These are phyloP conservation scores for Dicaeum eximium DNA, from an alignment of 2,113 vertebrate genomes.

Conservation along the genomic window DNA sequence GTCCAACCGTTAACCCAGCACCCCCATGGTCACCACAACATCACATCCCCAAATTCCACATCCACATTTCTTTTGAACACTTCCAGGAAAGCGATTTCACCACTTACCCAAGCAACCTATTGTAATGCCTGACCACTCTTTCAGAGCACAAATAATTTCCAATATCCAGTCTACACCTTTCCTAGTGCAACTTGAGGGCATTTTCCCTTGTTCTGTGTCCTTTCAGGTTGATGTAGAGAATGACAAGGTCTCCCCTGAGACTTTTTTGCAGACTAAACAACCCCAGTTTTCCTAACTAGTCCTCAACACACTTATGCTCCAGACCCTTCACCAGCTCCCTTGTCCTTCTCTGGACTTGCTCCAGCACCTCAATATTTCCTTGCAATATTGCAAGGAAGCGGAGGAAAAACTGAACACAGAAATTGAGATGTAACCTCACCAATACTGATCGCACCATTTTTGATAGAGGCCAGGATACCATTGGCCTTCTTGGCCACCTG, in stretches of 20 bases:
- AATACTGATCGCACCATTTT: neutral
- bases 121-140: neutral
- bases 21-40: no score
- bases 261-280: neutral
- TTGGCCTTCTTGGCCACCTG: neutral
- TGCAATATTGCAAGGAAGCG: neutral
- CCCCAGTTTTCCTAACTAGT: neutral
- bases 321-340: neutral
- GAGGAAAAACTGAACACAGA: neutral
- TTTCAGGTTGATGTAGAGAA: neutral
- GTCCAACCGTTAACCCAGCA: neutral
- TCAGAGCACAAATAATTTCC: neutral
- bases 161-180: neutral
- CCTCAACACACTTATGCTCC: neutral
- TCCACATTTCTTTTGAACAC: neutral
- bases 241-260: neutral
- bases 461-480: neutral
- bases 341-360: neutral
- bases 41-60: no score
- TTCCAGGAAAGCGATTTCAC: neutral
- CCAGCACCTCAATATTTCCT: neutral
- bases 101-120: no score
- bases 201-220: neutral
- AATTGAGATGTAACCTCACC: fast-evolving
- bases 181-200: neutral